A percentile compares a stretch with the other conserved stretches of the same genome.
Conservation (phyloP, 2,888 invertebrate genomes). For the Trichogramma dendrolimi region DNA sequence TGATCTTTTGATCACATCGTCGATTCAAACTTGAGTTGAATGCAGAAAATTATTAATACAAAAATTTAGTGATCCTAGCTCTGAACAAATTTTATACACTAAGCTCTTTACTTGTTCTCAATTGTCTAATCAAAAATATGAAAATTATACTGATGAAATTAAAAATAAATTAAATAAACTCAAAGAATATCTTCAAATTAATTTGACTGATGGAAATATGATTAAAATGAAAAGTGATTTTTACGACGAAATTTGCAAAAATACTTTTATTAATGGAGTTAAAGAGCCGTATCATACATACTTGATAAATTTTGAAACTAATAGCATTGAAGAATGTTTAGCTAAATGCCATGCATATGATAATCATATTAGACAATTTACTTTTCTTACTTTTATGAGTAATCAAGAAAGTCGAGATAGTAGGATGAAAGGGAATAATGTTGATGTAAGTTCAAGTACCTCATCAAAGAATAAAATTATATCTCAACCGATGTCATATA, state of each 20-base stretch:
- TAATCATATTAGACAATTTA: neutral
- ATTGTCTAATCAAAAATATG: neutral
- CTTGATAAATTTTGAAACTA: neutral
- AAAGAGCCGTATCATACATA: neutral
- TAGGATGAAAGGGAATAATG: too few relatives aligned
- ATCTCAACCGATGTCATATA: too few relatives aligned
- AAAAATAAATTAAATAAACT: slow-evolving; percentile 1
- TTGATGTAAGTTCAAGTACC: too few relatives aligned
- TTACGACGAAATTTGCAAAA: slow-evolving; percentile 1
- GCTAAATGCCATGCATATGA: neutral
- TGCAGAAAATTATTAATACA: neutral
- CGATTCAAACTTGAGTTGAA: neutral
- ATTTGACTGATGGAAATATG: neutral
- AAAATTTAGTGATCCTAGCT: neutral
- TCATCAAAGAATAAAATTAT: too few relatives aligned
- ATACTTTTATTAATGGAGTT: slow-evolving; percentile 5
- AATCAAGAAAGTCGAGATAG: too few relatives aligned
- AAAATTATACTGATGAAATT: slow-evolving; percentile 4
- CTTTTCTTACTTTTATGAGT: neutral
- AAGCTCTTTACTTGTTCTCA: neutral
- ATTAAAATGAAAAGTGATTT: neutral
- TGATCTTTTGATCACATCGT: neutral
- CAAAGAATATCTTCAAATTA: neutral
- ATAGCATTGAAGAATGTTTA: neutral
- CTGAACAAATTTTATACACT: neutral